phyloP scores from a whole-genome alignment of 2,797 vertebrate species.

The Eremophila alpestris region DNA sequence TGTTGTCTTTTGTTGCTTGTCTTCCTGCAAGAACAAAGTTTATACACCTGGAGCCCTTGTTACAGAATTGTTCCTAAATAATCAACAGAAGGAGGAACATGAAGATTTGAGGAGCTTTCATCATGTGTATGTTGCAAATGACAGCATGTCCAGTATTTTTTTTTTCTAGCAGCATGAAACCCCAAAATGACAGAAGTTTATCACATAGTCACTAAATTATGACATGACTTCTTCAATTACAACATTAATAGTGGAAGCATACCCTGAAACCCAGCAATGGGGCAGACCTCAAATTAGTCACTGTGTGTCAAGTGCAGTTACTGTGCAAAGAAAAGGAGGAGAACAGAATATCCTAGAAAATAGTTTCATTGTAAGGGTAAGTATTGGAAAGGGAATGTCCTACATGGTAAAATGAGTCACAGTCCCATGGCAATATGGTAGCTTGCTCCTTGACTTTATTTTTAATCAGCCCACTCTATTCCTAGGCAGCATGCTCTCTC shows the following conservation, averaged over 20 bases:
- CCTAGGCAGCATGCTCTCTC: background rate
- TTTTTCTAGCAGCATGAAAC: background rate
- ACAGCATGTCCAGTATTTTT: background rate
- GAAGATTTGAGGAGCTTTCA: background rate
- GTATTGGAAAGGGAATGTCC: background rate
- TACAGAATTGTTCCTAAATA: background rate
- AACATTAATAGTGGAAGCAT: background rate
- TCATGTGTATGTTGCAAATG: background rate
- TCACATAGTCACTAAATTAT: background rate
- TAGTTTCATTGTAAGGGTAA: background rate
- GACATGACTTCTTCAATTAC: background rate
- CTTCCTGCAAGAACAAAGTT: background rate
- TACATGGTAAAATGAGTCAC: background rate
- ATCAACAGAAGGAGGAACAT: background rate
- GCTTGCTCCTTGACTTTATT: background rate
- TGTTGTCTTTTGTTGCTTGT: background rate
- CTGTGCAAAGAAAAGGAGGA: background rate
- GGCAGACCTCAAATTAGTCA: background rate
- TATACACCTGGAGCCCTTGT: background rate
- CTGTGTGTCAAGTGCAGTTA: background rate
- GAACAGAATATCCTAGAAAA: background rate
- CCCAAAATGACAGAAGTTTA: background rate
- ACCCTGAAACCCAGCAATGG: background rate
- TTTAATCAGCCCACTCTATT: slow-evolving; percentile 25
- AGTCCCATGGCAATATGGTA: background rate